Evolutionary conservation across 64 coral and sea anemone genomes (phyloP).

Genomic region (Astreopora myriophthalma): DNA sequence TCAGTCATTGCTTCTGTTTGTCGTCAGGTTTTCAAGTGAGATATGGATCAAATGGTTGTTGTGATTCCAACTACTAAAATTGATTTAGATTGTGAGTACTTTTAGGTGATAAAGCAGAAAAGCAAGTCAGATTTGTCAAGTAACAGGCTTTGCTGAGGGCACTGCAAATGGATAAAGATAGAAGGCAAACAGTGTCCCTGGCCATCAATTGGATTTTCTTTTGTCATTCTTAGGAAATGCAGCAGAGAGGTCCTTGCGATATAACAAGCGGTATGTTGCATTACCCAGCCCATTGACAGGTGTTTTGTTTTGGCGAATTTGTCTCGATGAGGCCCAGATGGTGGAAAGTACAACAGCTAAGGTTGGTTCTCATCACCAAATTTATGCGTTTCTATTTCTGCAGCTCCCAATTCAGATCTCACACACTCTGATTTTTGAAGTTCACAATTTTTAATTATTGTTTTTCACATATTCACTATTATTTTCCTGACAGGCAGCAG

Average conservation of each 20-base stretch:
- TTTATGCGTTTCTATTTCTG: no score
- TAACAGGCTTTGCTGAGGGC: no score
- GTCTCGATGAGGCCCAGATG: slow-evolving; percentile 99
- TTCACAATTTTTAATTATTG: neutral
- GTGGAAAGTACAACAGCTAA: slow-evolving; percentile 98
- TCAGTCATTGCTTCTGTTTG: neutral
- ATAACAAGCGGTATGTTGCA: slow-evolving; percentile 79
- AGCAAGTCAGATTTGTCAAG: no score
- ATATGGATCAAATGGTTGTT: no score
- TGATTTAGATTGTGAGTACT: no score
- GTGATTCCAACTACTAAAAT: no score
- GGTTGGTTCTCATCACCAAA: slow-evolving; percentile 31
- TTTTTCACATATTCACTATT: neutral
- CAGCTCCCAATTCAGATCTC: no score
- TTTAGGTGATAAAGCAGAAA: no score
- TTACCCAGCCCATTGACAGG: slow-evolving; percentile 85
- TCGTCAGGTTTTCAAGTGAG: neutral
- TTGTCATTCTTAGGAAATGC: slow-evolving; percentile 16
- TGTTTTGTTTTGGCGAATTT: slow-evolving; percentile 95
- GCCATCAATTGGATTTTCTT: no score
- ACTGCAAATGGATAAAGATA: no score
- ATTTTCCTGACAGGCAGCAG: slow-evolving; percentile 75
- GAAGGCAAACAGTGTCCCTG: no score
- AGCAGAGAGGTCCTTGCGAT: slow-evolving; percentile 40
- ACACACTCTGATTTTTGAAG: neutral